Percentiles rank a stretch among this genome's conserved stretches.
Evolutionary conservation across 2,888 invertebrate species (phyloP).

Genomic region (Hypercompe scribonia): DNA sequence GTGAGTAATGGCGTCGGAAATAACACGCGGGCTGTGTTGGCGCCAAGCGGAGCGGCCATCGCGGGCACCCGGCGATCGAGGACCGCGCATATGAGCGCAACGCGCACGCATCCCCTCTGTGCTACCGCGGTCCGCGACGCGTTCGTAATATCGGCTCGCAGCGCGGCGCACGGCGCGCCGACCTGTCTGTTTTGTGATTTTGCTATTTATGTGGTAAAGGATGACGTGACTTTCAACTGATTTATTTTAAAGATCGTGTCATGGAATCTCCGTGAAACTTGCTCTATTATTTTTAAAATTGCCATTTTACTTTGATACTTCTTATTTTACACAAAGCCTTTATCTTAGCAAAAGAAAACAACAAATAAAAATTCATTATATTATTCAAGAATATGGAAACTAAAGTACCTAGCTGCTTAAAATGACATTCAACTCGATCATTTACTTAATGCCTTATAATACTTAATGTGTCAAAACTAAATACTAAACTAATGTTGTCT

Average conservation of each 20-base stretch:
- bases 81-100: constrained; percentile 36
- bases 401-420: neutral
- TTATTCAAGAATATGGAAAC: neutral
- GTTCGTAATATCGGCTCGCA: constrained; percentile 21
- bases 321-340: neutral
- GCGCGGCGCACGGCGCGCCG: constrained; percentile 55
- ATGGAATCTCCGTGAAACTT: constrained; percentile 54
- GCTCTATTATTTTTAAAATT: constrained; percentile 46
- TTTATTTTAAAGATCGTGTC: constrained; percentile 69
- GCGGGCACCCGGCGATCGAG: constrained; percentile 48
- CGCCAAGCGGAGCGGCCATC: constrained; percentile 79
- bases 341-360: neutral
- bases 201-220: constrained; percentile 70
- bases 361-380: neutral
- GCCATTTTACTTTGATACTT: constrained; percentile 7
- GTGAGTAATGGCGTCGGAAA: constrained; percentile 86
- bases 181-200: constrained; percentile 83
- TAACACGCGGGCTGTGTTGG: constrained; percentile 83
- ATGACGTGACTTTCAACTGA: constrained; percentile 66
- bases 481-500: neutral
- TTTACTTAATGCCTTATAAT: neutral
- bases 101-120: constrained; percentile 47
- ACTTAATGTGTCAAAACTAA: neutral
- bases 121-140: constrained; percentile 37
- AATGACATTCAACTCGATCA: neutral